These are phyloP conservation scores for Pseudococcus jackbeardsleyi DNA, from an alignment of 2,888 invertebrate genomes.

Conservation along the genomic window DNA sequence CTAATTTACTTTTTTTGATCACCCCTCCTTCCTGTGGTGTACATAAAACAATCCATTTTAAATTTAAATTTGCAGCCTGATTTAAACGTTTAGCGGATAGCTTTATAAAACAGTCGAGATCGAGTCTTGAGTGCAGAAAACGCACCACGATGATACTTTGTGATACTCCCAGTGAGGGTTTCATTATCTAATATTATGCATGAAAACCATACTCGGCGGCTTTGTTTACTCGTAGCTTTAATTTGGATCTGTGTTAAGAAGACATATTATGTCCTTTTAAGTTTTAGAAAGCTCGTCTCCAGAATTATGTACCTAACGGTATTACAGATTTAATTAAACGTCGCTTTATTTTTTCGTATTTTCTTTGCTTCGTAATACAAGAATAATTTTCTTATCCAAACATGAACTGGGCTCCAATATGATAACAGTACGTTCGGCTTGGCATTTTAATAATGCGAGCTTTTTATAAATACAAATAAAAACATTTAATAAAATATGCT, in stretches of 20 bases:
- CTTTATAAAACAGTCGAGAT: no score
- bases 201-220: neutral
- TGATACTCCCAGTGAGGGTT: neutral
- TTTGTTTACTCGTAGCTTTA: constrained; percentile 43
- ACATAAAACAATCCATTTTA: no score
- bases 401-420: neutral
- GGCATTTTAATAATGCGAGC: neutral
- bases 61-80: no score
- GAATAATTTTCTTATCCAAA: constrained; percentile 39
- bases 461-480: neutral
- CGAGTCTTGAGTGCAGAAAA: neutral
- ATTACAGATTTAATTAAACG: constrained; percentile 39
- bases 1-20: no score
- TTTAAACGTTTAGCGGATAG: no score
- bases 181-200: constrained; percentile 25
- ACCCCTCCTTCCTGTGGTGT: no score
- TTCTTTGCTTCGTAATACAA: neutral
- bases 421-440: neutral
- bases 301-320: constrained; percentile 34
- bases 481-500: neutral
- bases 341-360: constrained; percentile 38
- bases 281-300: constrained; percentile 18
- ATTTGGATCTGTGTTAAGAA: constrained; percentile 17
- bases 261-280: constrained; percentile 40
- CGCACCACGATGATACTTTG: neutral